phyloP scores from a whole-genome alignment of 2,113 vertebrate species.

The Thomomys bottae region DNA sequence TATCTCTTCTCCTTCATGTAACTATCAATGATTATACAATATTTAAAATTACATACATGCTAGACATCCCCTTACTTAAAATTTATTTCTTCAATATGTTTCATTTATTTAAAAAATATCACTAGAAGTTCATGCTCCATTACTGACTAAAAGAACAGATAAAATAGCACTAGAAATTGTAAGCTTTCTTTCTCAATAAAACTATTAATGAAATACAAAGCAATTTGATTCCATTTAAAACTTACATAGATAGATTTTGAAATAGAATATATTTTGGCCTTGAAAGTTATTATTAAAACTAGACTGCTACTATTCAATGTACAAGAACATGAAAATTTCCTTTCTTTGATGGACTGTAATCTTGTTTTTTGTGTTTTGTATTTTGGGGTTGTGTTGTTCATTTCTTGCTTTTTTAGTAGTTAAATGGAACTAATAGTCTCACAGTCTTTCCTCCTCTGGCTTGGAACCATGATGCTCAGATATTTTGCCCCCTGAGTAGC shows the following conservation, averaged over 20 bases:
- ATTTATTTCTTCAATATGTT: background rate
- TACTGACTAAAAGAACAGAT: too few relatives aligned
- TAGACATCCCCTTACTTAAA: background rate
- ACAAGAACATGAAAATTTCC: background rate
- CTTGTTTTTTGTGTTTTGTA: too few relatives aligned
- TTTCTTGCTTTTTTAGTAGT: too few relatives aligned
- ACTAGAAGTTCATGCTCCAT: background rate
- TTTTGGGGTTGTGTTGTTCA: too few relatives aligned
- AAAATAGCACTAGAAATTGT: too few relatives aligned
- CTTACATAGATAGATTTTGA: background rate
- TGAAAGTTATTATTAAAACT: background rate
- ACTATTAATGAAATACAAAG: background rate
- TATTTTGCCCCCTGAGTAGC: too few relatives aligned
- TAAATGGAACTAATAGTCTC: too few relatives aligned
- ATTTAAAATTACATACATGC: background rate
- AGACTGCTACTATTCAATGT: background rate
- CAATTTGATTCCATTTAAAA: background rate
- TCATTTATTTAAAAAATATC: slow-evolving; percentile 9
- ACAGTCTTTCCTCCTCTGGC: too few relatives aligned
- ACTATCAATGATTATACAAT: accelerated
- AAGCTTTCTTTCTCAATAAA: background rate
- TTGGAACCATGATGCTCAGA: too few relatives aligned
- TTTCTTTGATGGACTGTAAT: background rate
- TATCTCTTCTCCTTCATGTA: background rate
- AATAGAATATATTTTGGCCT: background rate